These are phyloP conservation scores for Fopius arisanus DNA, from an alignment of 1,140 invertebrate genomes.

Conservation along the genomic window DNA sequence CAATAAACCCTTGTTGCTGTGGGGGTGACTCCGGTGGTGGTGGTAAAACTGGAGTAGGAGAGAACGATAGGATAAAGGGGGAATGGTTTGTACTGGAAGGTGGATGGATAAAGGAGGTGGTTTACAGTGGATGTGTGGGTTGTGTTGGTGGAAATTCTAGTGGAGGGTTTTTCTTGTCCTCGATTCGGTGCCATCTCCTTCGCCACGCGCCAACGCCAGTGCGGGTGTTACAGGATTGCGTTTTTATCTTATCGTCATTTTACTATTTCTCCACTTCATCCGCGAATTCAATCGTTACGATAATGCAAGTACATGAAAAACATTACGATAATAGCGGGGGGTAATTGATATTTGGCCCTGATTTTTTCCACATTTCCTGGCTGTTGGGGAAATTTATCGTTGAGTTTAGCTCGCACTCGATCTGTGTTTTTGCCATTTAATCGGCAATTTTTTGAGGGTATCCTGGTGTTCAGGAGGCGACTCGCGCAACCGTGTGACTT, in stretches of 20 bases:
- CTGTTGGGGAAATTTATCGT: neutral
- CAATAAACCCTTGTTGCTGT: slow-evolving; percentile 31
- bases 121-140: neutral
- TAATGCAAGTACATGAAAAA: no score
- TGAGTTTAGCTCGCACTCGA: no score
- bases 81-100: slow-evolving; percentile 2
- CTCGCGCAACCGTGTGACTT: slow-evolving; percentile 11
- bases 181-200: slow-evolving; percentile 19
- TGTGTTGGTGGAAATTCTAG: slow-evolving; percentile 1
- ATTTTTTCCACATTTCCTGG: no score
- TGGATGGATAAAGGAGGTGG: slow-evolving; percentile 38
- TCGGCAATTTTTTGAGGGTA: neutral
- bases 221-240: neutral
- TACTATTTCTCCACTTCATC: no score
- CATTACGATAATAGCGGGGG: no score
- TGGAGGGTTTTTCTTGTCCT: slow-evolving; percentile 19
- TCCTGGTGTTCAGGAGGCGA: neutral
- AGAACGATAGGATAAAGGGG: neutral
- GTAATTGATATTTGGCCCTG: no score
- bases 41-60: slow-evolving; percentile 2
- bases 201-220: slow-evolving; percentile 21
- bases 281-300: neutral
- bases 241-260: neutral
- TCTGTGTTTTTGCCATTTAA: no score
- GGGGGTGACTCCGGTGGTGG: neutral